A percentile compares a stretch with the other conserved stretches of the same genome.
Conservation (phyloP, 2,888 invertebrate species). For the Mimumesa dahlbomi region DNA sequence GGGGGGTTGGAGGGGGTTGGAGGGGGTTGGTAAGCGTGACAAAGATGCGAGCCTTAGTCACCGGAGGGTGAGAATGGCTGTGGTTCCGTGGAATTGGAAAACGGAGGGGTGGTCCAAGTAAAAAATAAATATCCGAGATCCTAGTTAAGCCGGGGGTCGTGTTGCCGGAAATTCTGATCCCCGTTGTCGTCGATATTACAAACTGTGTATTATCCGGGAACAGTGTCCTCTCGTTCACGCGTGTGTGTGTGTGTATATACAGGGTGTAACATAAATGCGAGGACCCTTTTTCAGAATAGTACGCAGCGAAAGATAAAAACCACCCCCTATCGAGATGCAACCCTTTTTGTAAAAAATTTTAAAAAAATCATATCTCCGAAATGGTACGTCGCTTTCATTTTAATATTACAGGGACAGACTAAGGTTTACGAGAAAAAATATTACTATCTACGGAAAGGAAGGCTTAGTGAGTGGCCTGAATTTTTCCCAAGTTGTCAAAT, state of each 20-base stretch:
- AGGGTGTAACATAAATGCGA: no score
- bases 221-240: background rate
- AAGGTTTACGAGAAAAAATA: no score
- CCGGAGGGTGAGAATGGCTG: constrained; percentile 3
- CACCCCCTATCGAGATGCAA: no score
- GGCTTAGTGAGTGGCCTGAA: no score
- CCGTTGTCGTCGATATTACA: constrained; percentile 49
- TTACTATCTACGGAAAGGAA: no score
- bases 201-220: constrained; percentile 21
- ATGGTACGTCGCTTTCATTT: no score
- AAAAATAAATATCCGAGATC: constrained; percentile 60
- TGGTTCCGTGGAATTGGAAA: constrained; percentile 9
- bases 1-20: constrained; percentile 5
- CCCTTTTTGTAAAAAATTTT: no score
- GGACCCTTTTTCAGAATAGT: no score
- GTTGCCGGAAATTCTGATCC: constrained; percentile 38
- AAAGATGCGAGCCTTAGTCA: background rate
- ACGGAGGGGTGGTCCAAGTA: constrained; percentile 6
- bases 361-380: no score
- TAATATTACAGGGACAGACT: no score
- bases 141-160: constrained; percentile 51
- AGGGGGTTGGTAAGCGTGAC: background rate
- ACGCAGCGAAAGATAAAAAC: no score
- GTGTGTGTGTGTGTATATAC: background rate
- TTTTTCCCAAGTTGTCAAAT: no score